A percentile compares a stretch with the other conserved stretches of the same genome.
phyloP scores from a whole-genome alignment of 2,888 invertebrate species.

The Meteorus colon region DNA sequence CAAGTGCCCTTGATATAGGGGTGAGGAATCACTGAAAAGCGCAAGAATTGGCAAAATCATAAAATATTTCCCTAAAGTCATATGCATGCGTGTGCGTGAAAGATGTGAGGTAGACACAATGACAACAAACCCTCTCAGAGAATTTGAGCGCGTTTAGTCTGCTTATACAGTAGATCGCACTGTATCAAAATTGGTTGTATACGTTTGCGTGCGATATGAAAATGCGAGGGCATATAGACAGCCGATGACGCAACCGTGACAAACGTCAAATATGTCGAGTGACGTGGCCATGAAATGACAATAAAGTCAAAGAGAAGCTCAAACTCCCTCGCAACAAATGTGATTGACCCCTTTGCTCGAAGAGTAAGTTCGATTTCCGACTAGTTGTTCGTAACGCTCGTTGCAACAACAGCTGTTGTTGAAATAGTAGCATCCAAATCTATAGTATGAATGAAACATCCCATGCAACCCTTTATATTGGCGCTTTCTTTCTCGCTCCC shows the following conservation, averaged over 20 bases:
- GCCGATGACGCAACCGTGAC: not conserved
- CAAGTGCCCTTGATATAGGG: no score
- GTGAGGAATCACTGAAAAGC: no score
- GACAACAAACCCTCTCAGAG: no score
- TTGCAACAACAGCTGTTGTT: constrained; percentile 72
- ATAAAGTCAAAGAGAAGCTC: not conserved
- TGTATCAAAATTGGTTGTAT: not conserved
- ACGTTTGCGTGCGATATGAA: not conserved
- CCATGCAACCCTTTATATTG: constrained; percentile 39
- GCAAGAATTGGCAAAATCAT: no score
- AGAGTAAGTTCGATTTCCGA: not conserved
- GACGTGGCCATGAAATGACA: not conserved
- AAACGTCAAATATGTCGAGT: not conserved
- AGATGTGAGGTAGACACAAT: not conserved
- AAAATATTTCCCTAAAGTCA: not conserved
- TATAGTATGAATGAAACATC: constrained; percentile 16
- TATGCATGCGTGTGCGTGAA: not conserved
- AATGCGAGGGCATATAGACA: not conserved
- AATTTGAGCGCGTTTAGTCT: no score
- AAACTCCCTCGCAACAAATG: constrained; percentile 12
- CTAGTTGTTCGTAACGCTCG: constrained; percentile 62
- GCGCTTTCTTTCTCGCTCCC: no score
- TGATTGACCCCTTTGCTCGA: constrained; percentile 15
- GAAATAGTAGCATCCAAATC: constrained; percentile 3
- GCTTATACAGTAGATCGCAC: no score